Evolutionary conservation across 1,140 invertebrate species (phyloP), one percentile per base, ranked within the genome.

Genomic region (Papilio glaucus): DNA sequence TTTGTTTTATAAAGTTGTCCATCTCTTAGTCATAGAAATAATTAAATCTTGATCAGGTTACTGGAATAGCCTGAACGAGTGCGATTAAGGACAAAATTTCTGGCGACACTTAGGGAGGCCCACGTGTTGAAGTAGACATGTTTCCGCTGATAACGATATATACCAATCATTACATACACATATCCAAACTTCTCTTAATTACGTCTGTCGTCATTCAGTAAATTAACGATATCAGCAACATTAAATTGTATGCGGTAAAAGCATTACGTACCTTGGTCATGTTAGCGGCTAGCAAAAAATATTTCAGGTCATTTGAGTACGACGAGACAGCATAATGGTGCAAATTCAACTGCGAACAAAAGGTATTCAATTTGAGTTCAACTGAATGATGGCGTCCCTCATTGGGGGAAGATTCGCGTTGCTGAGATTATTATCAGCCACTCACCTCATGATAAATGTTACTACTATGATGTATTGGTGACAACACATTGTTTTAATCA

Each of bases 311-410:
- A 18, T 69, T 69, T 18, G 67, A 53, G 29, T 69, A 69, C n/a
- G 67, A 69, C 26, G 67, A 18, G n/a, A 69, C 29, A 15, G 67
- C 67, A 37, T 69, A 69, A 49, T 69, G 67, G 45, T 69, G 45
- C 24, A 84, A 74, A 26, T 82, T 80, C 24, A 61, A 18, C 82
- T 84, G 77, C 4, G 77, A 79, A 77, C 18, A 72, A 70, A 75
- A 72, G 41, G 68, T 62, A 62, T 68, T 29, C 10, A 53, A 69
- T 49, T 53, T 69, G 15, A 69, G 53, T 69, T 49, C 42, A 53
- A 69, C 9, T 37, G 8, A 68, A 45, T 68, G 18, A 18, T 24
- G 29, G 61, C 29, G 12, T 3, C 29, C 10, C 7, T 26, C 7
- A 69, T 37, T 69, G 67, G 18, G 42, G 33, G n/a, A 69, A 39